Percentiles rank a stretch among this genome's conserved stretches.
Evolutionary conservation across 2,888 invertebrate species (phyloP).

Genomic region (Trichopria drosophilae): DNA sequence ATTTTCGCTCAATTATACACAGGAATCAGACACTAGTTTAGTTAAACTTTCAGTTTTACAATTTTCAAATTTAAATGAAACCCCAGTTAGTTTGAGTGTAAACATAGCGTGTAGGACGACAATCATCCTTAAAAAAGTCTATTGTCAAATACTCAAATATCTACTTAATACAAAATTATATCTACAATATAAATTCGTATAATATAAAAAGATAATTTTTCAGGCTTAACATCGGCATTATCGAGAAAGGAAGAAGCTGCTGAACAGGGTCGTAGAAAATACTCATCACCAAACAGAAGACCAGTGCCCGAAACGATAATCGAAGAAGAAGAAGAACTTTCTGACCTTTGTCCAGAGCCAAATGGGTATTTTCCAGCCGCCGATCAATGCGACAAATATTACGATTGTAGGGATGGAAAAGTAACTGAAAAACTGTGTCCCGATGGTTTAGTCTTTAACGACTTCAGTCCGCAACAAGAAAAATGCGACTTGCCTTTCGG

Average conservation of each 20-base stretch:
- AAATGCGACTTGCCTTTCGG: constrained; percentile 87
- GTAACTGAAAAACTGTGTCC: constrained; percentile 80
- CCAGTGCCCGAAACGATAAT: too few relatives aligned
- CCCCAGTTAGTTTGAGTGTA: too few relatives aligned
- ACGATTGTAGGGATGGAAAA: constrained; percentile 75
- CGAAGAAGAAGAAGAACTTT: constrained; percentile 65
- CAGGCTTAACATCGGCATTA: constrained; percentile 46
- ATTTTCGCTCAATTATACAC: too few relatives aligned
- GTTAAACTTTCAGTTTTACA: too few relatives aligned
- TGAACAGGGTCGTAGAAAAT: constrained; percentile 51
- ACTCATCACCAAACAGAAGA: constrained; percentile 49
- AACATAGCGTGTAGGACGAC: too few relatives aligned
- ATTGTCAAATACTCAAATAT: too few relatives aligned
- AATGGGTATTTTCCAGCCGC: constrained; percentile 84
- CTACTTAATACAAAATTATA: not conserved
- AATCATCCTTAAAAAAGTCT: too few relatives aligned
- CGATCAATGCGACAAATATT: constrained; percentile 86
- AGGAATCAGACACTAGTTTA: too few relatives aligned
- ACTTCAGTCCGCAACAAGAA: constrained; percentile 78
- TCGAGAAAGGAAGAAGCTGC: constrained; percentile 53
- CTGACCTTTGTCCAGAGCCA: constrained; percentile 76
- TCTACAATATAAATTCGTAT: not conserved
- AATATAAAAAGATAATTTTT: constrained; percentile 1
- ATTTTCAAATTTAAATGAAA: constrained; percentile 8
- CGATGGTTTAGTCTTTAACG: constrained; percentile 89